These are phyloP conservation scores for Trichoplusia ni DNA, from an alignment of 1,140 invertebrate species.

Conservation along the genomic window DNA sequence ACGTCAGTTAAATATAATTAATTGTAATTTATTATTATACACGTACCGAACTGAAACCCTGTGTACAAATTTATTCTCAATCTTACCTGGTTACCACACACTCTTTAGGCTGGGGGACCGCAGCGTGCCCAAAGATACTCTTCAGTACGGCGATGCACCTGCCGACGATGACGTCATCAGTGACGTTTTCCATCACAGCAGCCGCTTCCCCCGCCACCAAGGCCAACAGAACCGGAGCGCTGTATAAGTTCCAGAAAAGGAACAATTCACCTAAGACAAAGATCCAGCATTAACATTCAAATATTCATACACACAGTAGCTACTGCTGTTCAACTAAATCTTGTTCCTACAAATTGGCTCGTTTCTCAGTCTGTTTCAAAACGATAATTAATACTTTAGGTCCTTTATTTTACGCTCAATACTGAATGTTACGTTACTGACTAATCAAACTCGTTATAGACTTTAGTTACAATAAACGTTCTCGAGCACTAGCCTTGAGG, in stretches of 20 bases:
- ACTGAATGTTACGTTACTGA: constrained; percentile 12
- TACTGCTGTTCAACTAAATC: not conserved
- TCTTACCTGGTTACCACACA: constrained; percentile 92
- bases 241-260: constrained; percentile 98
- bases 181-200: constrained; percentile 98
- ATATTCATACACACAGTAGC: constrained; percentile 9
- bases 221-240: constrained; percentile 96
- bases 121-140: constrained; percentile 95
- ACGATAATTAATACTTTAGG: constrained; percentile 9
- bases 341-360: constrained; percentile 7
- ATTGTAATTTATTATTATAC: no score
- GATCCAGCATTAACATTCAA: constrained; percentile 16
- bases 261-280: constrained; percentile 89
- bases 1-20: no score
- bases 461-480: constrained; percentile 14
- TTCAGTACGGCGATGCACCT: constrained; percentile 95
- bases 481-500: constrained; percentile 18
- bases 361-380: not conserved
- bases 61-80: not conserved
- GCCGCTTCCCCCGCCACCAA: constrained; percentile 98
- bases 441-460: constrained; percentile 20
- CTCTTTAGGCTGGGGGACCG: constrained; percentile 97
- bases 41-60: no score
- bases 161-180: constrained; percentile 98
- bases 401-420: constrained; percentile 3